Percentiles rank a stretch among this genome's conserved stretches.
phyloP scores from a whole-genome alignment of 2,113 vertebrate genomes.

The Pogona vitticeps region DNA sequence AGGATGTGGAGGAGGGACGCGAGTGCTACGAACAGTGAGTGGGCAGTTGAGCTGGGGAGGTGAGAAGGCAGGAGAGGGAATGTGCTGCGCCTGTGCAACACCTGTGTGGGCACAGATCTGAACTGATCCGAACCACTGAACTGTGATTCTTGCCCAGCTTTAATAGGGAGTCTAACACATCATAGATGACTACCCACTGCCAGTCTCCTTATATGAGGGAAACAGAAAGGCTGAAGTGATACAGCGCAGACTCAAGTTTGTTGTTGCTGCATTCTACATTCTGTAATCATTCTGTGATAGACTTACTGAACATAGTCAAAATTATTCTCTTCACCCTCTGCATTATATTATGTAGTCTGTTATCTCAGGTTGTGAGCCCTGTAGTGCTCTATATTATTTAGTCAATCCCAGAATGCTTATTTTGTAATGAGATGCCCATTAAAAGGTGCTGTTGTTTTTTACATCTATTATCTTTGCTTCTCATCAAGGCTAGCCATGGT shows the following conservation, averaged over 20 bases:
- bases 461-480: slow-evolving; percentile 49
- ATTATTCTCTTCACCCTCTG: not conserved
- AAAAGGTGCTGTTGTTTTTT: slow-evolving; percentile 31
- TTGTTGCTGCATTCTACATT: not conserved
- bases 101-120: too few relatives aligned
- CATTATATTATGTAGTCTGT: not conserved
- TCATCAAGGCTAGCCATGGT: slow-evolving; percentile 92
- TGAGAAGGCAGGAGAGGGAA: too few relatives aligned
- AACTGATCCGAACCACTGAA: too few relatives aligned
- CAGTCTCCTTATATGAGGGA: too few relatives aligned
- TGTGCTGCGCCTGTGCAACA: too few relatives aligned
- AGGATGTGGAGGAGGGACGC: too few relatives aligned
- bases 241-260: not conserved
- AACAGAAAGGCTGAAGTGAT: not conserved
- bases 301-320: not conserved
- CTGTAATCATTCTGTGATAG: not conserved
- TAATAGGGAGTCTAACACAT: too few relatives aligned
- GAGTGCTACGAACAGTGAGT: too few relatives aligned
- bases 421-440: not conserved
- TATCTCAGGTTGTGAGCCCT: not conserved
- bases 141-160: too few relatives aligned
- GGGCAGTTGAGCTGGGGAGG: too few relatives aligned
- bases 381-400: not conserved
- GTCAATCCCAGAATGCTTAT: not conserved
- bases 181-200: too few relatives aligned